Evolutionary conservation across 2,797 vertebrate species (phyloP), one percentile per base, ranked within the genome.

Genomic region (Rhabdomys pumilio): DNA sequence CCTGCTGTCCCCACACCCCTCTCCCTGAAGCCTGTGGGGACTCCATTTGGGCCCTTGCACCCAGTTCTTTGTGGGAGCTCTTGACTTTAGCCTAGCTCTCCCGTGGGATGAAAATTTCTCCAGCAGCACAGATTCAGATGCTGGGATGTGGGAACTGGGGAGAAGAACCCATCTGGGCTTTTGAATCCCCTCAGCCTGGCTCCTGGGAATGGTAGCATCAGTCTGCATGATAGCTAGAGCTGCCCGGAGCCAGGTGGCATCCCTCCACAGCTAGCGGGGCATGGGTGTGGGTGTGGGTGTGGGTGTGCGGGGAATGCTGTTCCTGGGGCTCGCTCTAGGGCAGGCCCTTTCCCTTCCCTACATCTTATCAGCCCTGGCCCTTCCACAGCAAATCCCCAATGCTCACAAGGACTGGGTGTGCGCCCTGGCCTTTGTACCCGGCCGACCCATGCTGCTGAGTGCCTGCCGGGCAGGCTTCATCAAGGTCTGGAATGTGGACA

Each of bases 341-440:
- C 88, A 11, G 41, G 34, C 72, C 31, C 34, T 83, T 38, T 79
- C 55, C 15, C 11, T 50, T 61, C 41, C 7, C 47, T 53, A 4
- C 11, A 55, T 90, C 57, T 95, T 20, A 65, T 0, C 1, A 4
- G 67, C 50, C 89, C n/a, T 2, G 5, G 6, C 67, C 75, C 47
- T 59, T 79, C 95, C 38, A 7, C 98, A 99, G 99, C 99, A 99
- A 99, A 99, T 99, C 98, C 99, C 99, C 29, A 99, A 99, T 0
- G 99, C 99, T 22, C 99, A 99, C 98, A 99, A 99, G 96, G 99
- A 99, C 98, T 99, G 99, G 99, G 99, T 99, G 44, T 99, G 99
- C 8, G 99, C 99, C 11, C 98, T 99, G 98, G 99, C 99, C 17
- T 99, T 99, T 1, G 99, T 99, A 53, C 99, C 99, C 0, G 99